These are phyloP conservation scores for Emesis castigata DNA, from an alignment of 2,888 invertebrate genomes.

Conservation along the genomic window DNA sequence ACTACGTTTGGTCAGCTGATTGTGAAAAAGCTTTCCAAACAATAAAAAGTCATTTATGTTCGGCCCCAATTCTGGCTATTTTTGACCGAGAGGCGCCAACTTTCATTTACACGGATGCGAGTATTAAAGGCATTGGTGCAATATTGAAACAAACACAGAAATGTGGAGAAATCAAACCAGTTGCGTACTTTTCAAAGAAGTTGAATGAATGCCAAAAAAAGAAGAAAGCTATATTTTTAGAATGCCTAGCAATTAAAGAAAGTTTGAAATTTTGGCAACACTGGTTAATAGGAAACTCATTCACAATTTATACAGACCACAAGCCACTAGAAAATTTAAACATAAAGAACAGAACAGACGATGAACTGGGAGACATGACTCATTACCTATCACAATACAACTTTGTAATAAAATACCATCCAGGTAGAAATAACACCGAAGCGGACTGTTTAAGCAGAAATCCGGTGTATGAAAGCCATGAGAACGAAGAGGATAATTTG, in stretches of 20 bases:
- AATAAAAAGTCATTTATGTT: conserved; percentile 21
- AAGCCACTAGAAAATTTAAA: conserved; percentile 51
- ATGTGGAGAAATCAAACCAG: conserved; percentile 28
- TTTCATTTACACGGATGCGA: conserved; percentile 18
- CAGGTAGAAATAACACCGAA: conserved; percentile 41
- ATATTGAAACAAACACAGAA: conserved; percentile 26
- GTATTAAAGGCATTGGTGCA: conserved; percentile 24
- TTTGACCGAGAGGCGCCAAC: conserved; percentile 22
- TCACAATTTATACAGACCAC: conserved; percentile 46
- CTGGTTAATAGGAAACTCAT: conserved; percentile 43
- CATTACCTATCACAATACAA: conserved; percentile 45
- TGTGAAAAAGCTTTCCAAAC: conserved; percentile 28
- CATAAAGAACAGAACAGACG: conserved; percentile 41
- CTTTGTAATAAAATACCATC: conserved; percentile 40
- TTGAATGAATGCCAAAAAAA: conserved; percentile 34
- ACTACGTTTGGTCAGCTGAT: conserved; percentile 19
- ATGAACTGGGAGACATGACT: conserved; percentile 42
- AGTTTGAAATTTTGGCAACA: conserved; percentile 63
- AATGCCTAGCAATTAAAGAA: conserved; percentile 54
- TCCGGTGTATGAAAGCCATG: conserved; percentile 28
- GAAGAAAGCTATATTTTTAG: conserved; percentile 49
- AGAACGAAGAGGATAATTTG: conserved; percentile 36
- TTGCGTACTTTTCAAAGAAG: conserved; percentile 30
- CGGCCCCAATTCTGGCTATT: conserved; percentile 22
- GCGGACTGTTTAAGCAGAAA: conserved; percentile 45